Evolutionary conservation across 1,140 invertebrate genomes (phyloP), one percentile per base, ranked within the genome.

Genomic region (Drosophila sp.): DNA sequence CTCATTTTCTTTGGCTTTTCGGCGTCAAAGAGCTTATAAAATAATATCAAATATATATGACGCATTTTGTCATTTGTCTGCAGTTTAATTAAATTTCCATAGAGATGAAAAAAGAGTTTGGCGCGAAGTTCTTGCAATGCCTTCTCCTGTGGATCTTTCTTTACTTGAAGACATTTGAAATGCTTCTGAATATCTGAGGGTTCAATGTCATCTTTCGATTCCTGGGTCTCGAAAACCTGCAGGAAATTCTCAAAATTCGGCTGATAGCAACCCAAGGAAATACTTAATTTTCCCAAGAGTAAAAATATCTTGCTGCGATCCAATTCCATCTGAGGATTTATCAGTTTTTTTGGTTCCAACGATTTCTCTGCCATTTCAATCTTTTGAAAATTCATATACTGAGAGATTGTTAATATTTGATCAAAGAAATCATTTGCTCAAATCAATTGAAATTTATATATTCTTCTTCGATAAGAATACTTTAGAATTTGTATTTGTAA

Each of bases 41-140:
- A 56, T 0, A 87, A 32, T n/a, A 2, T 6, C 1, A 87, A 2
- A 25, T 57, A 54, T 0, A 18, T 8, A 1, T 25, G 27, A 4
- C 63, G 27, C 13, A 32, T 62, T 0, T 1, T 0, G 5, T 72
- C 41, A 16, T 72, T 36, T 1, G 21, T 40, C 9, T 72, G 66
- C 0, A 62, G 5, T 0, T 65, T 57, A 0, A 27, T 1, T 6
- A 86, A 18, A 18, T 72, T 29, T 9, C 65, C 41, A 27, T 76
- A 76, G 0, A 87, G 45, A 38, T 66, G 57, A 7, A 70, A 27
- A 11, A 87, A 72, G 0, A 80, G 25, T 13, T 59, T 46, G 2
- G 36, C 11, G 2, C 70, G 45, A 0, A 36, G 9, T 8, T 56
- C 18, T 0, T 27, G 53, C 5, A 53, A n/a, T 5, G 32, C 7